Percentiles rank a stretch among this genome's conserved stretches.
phyloP scores from a whole-genome alignment of 92 coral and sea anemone species.

The Zoanthus sansibaricus region DNA sequence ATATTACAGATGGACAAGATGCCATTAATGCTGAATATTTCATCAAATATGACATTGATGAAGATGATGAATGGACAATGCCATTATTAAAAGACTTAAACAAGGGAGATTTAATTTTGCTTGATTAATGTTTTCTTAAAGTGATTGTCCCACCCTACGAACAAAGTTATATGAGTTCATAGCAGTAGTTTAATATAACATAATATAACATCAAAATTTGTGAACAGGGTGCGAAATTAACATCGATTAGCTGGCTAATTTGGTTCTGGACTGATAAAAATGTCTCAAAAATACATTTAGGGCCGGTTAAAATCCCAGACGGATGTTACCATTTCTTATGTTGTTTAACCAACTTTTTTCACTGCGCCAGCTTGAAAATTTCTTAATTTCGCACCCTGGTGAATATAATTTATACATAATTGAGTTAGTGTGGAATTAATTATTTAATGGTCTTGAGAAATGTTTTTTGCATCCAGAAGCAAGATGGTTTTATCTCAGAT shows the following conservation, averaged over 20 bases:
- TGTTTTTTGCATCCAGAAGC: too few species aligned
- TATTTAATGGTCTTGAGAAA: too few species aligned
- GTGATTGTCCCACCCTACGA: background rate
- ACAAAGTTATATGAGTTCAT: background rate
- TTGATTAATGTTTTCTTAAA: constrained; percentile 12
- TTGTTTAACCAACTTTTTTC: too few species aligned
- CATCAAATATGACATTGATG: constrained; percentile 35
- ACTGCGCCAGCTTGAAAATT: background rate
- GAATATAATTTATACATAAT: background rate
- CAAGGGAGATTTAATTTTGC: constrained; percentile 40
- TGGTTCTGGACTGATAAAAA: background rate
- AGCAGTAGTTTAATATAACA: background rate
- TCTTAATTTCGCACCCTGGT: background rate
- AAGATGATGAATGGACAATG: constrained; percentile 50
- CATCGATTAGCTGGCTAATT: too few species aligned
- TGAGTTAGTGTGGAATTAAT: too few species aligned
- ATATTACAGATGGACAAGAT: background rate
- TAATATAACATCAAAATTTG: too few species aligned
- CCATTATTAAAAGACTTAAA: constrained; percentile 19
- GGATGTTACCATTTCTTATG: background rate
- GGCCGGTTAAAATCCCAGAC: background rate
- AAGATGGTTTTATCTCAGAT: too few species aligned
- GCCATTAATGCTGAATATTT: constrained; percentile 27
- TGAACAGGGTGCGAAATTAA: too few species aligned
- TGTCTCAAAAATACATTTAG: constrained; percentile 4